A percentile compares a stretch with the other conserved stretches of the same genome.
Conservation (phyloP, 2,888 invertebrate species). For the Herminia tarsipennalis region DNA sequence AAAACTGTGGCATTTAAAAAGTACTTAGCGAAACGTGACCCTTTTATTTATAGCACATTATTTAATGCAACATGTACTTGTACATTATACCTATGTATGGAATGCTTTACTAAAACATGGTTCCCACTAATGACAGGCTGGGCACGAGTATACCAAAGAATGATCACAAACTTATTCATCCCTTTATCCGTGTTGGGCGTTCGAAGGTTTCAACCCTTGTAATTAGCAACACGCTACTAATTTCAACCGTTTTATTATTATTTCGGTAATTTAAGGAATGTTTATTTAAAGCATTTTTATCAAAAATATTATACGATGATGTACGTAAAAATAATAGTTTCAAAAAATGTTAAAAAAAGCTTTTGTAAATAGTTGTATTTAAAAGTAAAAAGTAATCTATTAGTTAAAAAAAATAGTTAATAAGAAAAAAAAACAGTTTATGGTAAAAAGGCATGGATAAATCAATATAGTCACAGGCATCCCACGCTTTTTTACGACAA, state of each 20-base stretch:
- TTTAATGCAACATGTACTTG: slow-evolving; percentile 52
- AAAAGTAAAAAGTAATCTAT: no score
- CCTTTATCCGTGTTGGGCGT: slow-evolving; percentile 62
- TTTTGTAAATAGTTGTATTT: no score
- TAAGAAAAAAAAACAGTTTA: no score
- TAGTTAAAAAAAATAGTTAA: no score
- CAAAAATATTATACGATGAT: not conserved
- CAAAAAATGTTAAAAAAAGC: not conserved
- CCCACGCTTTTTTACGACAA: no score
- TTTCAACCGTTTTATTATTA: slow-evolving; percentile 52
- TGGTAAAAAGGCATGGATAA: no score
- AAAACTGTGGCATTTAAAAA: slow-evolving; percentile 35
- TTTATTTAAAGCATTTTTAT: slow-evolving; percentile 8
- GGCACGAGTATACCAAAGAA: slow-evolving; percentile 66
- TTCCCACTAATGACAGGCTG: slow-evolving; percentile 70
- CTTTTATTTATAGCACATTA: slow-evolving; percentile 69
- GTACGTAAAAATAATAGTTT: no score
- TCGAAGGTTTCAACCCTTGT: slow-evolving; percentile 66
- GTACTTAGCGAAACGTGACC: slow-evolving; percentile 55
- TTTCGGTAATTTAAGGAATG: slow-evolving; percentile 23
- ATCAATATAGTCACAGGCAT: no score
- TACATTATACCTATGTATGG: slow-evolving; percentile 49
- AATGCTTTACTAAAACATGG: slow-evolving; percentile 68
- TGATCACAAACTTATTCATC: slow-evolving; percentile 72
- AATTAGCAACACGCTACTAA: slow-evolving; percentile 68